Percentiles rank a stretch among this genome's conserved stretches.
phyloP scores from a whole-genome alignment of 2,113 vertebrate species.

The Elgaria multicarinata region DNA sequence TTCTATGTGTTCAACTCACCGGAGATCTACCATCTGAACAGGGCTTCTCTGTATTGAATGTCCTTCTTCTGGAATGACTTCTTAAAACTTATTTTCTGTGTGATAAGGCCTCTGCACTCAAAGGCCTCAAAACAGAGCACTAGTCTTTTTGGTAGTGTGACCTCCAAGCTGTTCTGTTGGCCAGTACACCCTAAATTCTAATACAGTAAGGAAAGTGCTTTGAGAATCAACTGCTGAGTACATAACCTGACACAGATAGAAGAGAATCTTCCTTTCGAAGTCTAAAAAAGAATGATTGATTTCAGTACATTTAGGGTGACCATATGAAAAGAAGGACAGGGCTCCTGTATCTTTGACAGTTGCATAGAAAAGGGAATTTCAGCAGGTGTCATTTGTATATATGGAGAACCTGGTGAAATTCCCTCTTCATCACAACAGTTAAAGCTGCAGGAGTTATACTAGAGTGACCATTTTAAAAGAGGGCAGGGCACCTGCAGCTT shows the following conservation, averaged over 20 bases:
- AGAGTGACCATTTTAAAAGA: too few relatives aligned
- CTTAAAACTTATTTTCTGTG: slow-evolving; percentile 36
- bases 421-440: too few relatives aligned
- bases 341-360: too few relatives aligned
- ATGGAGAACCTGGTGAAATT: too few relatives aligned
- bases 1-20: neutral
- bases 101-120: slow-evolving; percentile 13
- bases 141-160: neutral
- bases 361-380: too few relatives aligned
- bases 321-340: too few relatives aligned
- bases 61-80: slow-evolving; percentile 40
- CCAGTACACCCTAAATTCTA: neutral
- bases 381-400: too few relatives aligned
- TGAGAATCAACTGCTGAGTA: slow-evolving; percentile 7
- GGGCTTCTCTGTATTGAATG: slow-evolving; percentile 18
- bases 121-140: neutral
- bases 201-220: slow-evolving; percentile 4
- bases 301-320: neutral
- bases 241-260: slow-evolving; percentile 1
- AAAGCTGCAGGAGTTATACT: too few relatives aligned
- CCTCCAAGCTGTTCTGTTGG: neutral
- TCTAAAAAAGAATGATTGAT: neutral
- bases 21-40: neutral
- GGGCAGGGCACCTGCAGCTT: too few relatives aligned
- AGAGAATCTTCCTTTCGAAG: slow-evolving; percentile 18